A percentile compares a stretch with the other conserved stretches of the same genome.
Conservation (phyloP, 2,113 vertebrate genomes). For the Numenius arquata region DNA sequence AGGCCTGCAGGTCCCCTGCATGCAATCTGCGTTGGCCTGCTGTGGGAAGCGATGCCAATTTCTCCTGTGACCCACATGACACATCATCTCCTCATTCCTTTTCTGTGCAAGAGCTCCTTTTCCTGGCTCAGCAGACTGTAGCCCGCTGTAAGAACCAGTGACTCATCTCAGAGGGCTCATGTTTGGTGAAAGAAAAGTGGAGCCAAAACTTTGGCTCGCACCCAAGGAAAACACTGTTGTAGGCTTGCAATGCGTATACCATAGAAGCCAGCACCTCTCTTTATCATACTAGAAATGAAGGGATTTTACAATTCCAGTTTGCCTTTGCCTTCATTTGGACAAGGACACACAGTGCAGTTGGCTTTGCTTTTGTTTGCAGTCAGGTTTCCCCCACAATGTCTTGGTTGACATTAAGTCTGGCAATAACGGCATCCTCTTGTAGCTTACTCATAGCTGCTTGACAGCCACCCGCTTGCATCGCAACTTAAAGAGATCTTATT, state of each 20-base stretch:
- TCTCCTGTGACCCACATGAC: not conserved
- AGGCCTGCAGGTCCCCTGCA: not conserved
- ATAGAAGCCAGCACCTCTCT: not conserved
- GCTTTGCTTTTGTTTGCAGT: constrained; percentile 8
- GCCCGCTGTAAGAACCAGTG: not conserved
- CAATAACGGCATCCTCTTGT: constrained; percentile 5
- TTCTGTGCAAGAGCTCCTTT: constrained; percentile 18
- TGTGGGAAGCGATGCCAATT: not conserved
- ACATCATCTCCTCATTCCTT: constrained; percentile 19
- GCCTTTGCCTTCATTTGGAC: not conserved
- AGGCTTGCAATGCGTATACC: not conserved
- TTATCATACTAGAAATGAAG: not conserved
- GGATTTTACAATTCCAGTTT: not conserved
- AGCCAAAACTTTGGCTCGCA: not conserved
- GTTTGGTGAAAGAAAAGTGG: not conserved
- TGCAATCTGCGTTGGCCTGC: not conserved
- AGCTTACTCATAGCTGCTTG: constrained; percentile 5
- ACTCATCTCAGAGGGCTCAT: constrained; percentile 21
- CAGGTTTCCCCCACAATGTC: not conserved
- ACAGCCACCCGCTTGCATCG: not conserved
- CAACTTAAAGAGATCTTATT: not conserved
- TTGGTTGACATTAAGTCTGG: constrained; percentile 17
- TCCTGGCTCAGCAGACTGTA: not conserved
- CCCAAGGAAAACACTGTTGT: constrained; percentile 21
- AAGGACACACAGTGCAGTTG: not conserved